These are phyloP conservation scores for Vollenhovia emeryi DNA, from an alignment of 1,140 invertebrate genomes.

Conservation along the genomic window DNA sequence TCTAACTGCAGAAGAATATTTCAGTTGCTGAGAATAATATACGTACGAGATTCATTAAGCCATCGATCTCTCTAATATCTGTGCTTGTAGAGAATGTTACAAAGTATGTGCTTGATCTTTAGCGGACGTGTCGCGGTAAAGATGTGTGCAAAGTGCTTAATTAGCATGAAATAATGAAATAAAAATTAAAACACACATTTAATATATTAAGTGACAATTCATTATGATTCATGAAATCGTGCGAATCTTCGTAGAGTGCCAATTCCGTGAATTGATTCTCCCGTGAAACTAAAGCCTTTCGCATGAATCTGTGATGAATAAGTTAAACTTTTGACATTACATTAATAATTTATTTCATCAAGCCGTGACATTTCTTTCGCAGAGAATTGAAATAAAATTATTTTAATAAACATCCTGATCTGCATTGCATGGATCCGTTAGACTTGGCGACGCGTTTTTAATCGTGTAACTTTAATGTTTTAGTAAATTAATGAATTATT, in stretches of 20 bases:
- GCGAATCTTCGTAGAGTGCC: not conserved
- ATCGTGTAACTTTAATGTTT: not conserved
- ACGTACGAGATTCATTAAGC: not conserved
- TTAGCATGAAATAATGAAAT: constrained; percentile 20
- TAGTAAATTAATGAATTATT: not conserved
- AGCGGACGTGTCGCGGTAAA: not conserved
- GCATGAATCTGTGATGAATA: not conserved
- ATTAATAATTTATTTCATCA: constrained; percentile 33
- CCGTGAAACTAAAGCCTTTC: not conserved
- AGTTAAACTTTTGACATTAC: not conserved
- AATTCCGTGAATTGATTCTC: not conserved
- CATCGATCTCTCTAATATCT: not conserved
- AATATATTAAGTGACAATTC: not conserved
- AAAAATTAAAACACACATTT: not conserved
- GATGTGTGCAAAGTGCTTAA: not conserved
- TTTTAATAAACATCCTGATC: not conserved
- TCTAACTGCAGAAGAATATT: not conserved
- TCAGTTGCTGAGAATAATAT: not conserved
- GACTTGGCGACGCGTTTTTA: not conserved
- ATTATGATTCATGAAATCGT: not conserved
- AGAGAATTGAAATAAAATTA: not conserved
- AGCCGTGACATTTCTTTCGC: not conserved
- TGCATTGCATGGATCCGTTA: not conserved
- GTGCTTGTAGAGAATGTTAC: not conserved
- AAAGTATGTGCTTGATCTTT: constrained; percentile 2